These are phyloP conservation scores for Anthopleura sola DNA, from an alignment of 64 coral and sea anemone genomes.

Conservation along the genomic window DNA sequence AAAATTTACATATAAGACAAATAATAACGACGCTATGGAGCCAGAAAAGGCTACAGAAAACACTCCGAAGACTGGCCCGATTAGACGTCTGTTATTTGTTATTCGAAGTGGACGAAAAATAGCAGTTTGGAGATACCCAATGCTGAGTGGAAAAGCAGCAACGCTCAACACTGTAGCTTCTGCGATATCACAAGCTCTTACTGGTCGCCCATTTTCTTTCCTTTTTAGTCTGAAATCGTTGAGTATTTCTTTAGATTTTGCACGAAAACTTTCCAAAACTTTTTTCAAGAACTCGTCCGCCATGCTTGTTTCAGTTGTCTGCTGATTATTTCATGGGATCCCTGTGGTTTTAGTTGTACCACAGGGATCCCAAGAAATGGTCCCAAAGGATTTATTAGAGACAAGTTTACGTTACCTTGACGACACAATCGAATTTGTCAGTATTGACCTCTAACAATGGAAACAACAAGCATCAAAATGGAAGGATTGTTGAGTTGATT, in stretches of 20 bases:
- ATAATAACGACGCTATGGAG: constrained; percentile 35
- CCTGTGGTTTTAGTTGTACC: not conserved
- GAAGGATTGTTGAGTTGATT: not conserved
- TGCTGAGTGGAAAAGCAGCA: constrained; percentile 55
- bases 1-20: constrained; percentile 40
- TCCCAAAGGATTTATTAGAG: not conserved
- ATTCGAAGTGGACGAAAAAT: constrained; percentile 69
- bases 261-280: constrained; percentile 20
- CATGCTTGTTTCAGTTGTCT: constrained; percentile 37
- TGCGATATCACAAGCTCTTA: constrained; percentile 25
- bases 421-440: not conserved
- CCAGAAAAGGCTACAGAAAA: constrained; percentile 51
- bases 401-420: not conserved
- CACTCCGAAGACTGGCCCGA: constrained; percentile 38
- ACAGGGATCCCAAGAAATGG: not conserved
- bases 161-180: constrained; percentile 31
- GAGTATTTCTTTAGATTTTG: constrained; percentile 8
- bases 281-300: constrained; percentile 62
- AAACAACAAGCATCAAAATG: not conserved
- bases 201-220: not conserved
- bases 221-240: not conserved
- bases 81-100: constrained; percentile 42
- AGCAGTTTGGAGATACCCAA: constrained; percentile 56
- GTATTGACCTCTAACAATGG: not conserved
- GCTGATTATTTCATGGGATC: not conserved